Base-by-base conservation (phyloP, 2,888 invertebrate species). In the Allacma fusca region DNA sequence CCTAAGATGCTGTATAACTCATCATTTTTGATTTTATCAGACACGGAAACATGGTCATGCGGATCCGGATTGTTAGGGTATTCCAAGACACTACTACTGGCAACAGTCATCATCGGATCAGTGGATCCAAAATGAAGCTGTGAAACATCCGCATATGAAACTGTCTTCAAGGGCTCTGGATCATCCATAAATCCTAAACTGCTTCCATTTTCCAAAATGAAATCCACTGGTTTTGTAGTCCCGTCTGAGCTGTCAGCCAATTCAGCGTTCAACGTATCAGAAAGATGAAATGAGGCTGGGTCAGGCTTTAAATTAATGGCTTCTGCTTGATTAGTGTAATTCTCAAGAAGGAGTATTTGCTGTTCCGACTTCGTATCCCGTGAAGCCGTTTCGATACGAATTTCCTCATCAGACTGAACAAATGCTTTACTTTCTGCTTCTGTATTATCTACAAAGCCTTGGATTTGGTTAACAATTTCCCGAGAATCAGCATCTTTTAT, bases 21-120 rank as follows among this genome's bases (percentile, higher is more conserved):
- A 34, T 80, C 79, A 44, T 77, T 28, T 24, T 73, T 74, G 0
- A 59, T 19, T 78, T 88, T 88, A 78, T 89, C 87, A 64, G 88
- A 86, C 79, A n/a, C n/a, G 16, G 50, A 2, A 2, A 12, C n/a
- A 9, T 9, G 5, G 9, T 9, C 9, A 2, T 13, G 16, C 9
- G 9, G 4, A 87, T 86, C 43, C 86, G 86, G 16, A 50, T 24
- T 50, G 7, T 28, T 44, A 50, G 57, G 9, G 23, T 29, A n/a
- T 9, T 57, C 23, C 24, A 44, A 23, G 19, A n/a, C 24, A 29
- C 29, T 19, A 29, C 1, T 16, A 16, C 9, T 50, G 2, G 50
- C 50, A 19, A 12, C 50, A 5, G 50, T 50, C 50, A 50, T 50
- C 50, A 50, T 50, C 2, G 50, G 50, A 50, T 50, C 50, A 2